Conservation (phyloP, 2,113 vertebrate genomes). For the Acanthisitta chloris region DNA sequence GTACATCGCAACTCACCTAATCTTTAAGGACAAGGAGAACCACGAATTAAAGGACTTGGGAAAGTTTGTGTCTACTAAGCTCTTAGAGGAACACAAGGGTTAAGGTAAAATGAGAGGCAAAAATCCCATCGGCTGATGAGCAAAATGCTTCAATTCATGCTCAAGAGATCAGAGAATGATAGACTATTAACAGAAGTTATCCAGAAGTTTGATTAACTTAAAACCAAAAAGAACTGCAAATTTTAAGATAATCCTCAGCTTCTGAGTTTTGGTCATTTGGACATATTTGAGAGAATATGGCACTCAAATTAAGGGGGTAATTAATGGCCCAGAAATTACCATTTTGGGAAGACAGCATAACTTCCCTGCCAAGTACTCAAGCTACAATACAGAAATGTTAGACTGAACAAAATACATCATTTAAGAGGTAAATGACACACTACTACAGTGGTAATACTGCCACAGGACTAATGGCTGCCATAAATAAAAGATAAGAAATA, state of each 20-base stretch:
- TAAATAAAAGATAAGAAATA: neutral
- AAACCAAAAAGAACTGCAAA: neutral
- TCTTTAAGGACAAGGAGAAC: neutral
- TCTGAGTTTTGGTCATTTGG: neutral
- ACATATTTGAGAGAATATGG: neutral
- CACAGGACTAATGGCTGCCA: neutral
- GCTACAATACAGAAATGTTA: neutral
- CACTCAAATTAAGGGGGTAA: neutral
- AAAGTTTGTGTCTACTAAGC: neutral
- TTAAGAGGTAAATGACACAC: neutral
- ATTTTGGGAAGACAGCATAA: neutral
- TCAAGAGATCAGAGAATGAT: neutral
- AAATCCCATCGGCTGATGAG: accelerated
- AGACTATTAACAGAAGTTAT: neutral
- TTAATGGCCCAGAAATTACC: neutral
- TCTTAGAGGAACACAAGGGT: neutral
- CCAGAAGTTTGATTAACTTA: neutral
- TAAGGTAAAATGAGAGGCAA: neutral
- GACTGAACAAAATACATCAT: neutral
- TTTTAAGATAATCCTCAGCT: neutral
- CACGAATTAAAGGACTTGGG: neutral
- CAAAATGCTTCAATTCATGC: neutral
- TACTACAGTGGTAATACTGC: neutral
- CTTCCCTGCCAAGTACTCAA: neutral
- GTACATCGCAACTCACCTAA: neutral